Evolutionary conservation across 2,888 invertebrate species (phyloP), one percentile per base, ranked within the genome.

Genomic region (Caradrina clavipalpis): DNA sequence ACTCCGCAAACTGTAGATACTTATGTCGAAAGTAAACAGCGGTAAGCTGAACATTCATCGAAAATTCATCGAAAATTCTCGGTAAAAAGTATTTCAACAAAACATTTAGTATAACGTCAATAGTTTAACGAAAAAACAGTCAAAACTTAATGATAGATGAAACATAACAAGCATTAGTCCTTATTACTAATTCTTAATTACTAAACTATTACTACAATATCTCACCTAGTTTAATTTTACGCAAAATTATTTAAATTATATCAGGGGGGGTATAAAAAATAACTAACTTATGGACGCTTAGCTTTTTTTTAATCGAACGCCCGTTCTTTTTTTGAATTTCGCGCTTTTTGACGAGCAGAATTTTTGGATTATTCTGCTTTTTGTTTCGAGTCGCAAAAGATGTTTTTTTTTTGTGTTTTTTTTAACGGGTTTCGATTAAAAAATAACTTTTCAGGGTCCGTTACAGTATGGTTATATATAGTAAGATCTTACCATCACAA

Each of bases 81-180:
- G 45, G 45, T 3, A 56, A 74, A 51, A 74, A 76, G 50, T 75
- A 82, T 86, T 83, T 78, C 72, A 69, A 80, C 80, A 74, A 70
- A 76, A 76, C 39, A 71, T 64, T 65, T 51, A 69, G 51, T 19
- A 73, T 82, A 88, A 88, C 85, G 78, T 84, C 77, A 79, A 86
- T 81, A 86, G 83, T 63, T 78, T 63, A 87, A 89, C 87, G 85
- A 31, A 86, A 86, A 69, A 74, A 84, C 31, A 80, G 76, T 56
- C 51, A 56, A 84, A 84, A 83, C 81, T 76, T 82, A 75, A 79
- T 79, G 80, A 81, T 78, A 83, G 83, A 75, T 76, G 76, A 80
- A 80, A 83, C 78, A 21, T 77, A 84, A 84, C 84, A 84, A 84
- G 84, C 85, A 68, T 64, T 58, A 82, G 69, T 64, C 21, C 78